Conservation (phyloP, 2,888 invertebrate genomes). For the Calephelis perditalis region DNA sequence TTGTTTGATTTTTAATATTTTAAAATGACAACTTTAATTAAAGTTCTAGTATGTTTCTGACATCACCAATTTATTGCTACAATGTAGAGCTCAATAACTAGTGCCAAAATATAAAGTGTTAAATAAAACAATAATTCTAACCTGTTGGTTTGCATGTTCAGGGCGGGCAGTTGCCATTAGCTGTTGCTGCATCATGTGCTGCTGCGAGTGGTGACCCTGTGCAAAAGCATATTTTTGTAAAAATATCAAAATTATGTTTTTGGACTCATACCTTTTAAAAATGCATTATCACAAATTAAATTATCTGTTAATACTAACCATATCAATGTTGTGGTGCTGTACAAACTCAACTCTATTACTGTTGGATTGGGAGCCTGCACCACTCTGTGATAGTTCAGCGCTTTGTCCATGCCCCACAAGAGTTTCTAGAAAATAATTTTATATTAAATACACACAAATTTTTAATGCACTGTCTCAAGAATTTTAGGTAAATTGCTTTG, state of each 20-base stretch:
- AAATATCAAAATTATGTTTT: conserved; percentile 29
- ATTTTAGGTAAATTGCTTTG: no score
- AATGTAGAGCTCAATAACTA: no score
- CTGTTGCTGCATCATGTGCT: conserved; percentile 75
- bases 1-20: no score
- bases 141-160: conserved; percentile 69
- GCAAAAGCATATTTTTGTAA: conserved; percentile 25
- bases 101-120: background rate
- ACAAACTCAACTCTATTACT: conserved; percentile 75
- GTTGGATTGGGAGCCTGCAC: conserved; percentile 55
- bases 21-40: no score
- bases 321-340: conserved; percentile 77
- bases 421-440: conserved; percentile 46
- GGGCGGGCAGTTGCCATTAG: conserved; percentile 58
- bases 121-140: conserved; percentile 28
- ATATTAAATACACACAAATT: conserved; percentile 8
- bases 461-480: no score
- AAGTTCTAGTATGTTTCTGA: no score
- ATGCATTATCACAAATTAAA: conserved; percentile 58
- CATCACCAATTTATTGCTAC: no score
- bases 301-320: conserved; percentile 47
- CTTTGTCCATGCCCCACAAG: conserved; percentile 67
- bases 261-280: conserved; percentile 64
- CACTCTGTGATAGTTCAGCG: conserved; percentile 42
- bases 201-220: conserved; percentile 70